Percentiles rank a stretch among this genome's conserved stretches.
These are phyloP conservation scores for Lapara coniferarum DNA, from an alignment of 2,888 invertebrate species.

Conservation along the genomic window DNA sequence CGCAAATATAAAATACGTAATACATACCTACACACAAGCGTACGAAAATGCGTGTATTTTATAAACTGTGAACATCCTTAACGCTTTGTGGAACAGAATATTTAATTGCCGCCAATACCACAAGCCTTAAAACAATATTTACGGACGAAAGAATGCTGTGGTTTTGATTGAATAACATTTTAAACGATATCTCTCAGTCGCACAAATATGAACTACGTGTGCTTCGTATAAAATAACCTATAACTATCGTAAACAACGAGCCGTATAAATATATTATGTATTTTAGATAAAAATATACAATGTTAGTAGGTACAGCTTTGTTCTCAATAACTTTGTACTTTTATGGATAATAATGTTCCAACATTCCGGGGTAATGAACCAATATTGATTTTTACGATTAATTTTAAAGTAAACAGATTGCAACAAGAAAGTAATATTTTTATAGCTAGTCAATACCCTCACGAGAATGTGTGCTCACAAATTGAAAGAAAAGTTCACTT, in stretches of 20 bases:
- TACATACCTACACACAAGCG: not conserved
- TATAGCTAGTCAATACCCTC: slow-evolving; percentile 41
- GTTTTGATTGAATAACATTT: too few species aligned
- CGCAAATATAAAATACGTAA: slow-evolving; percentile 33
- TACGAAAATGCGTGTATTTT: not conserved
- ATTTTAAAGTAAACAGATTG: slow-evolving; percentile 36
- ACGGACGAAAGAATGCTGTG: too few species aligned
- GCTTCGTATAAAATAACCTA: too few species aligned
- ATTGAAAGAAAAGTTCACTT: slow-evolving; percentile 45
- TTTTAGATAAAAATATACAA: too few species aligned
- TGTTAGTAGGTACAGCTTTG: too few species aligned
- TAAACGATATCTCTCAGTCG: too few species aligned
- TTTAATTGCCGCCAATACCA: not conserved
- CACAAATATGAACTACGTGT: too few species aligned
- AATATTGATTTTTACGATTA: slow-evolving; percentile 38
- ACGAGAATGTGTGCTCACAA: slow-evolving; percentile 39
- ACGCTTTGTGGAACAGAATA: slow-evolving; percentile 28
- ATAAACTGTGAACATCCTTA: slow-evolving; percentile 47
- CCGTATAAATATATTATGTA: too few species aligned
- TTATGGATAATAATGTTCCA: not conserved
- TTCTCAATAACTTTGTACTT: slow-evolving; percentile 1
- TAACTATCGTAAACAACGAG: too few species aligned
- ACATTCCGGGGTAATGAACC: slow-evolving; percentile 22
- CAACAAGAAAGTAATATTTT: slow-evolving; percentile 38
- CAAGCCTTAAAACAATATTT: too few species aligned